These are phyloP conservation scores for Lepidocyrtinus sp. DNA, from an alignment of 2,888 invertebrate genomes.

Conservation along the genomic window DNA sequence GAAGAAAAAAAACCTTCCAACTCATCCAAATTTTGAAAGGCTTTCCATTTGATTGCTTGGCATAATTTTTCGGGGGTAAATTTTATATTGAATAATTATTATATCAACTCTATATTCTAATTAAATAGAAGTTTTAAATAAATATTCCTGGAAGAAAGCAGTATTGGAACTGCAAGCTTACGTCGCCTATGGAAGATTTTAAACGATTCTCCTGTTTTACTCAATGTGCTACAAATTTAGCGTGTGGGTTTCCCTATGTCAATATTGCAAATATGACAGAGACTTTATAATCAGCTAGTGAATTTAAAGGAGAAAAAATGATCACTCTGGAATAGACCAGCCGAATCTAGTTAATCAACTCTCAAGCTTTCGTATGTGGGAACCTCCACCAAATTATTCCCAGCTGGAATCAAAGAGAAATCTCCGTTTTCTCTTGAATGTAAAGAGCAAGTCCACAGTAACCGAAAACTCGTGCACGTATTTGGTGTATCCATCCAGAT, in stretches of 20 bases:
- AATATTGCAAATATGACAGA: no score
- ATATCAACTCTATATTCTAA: no score
- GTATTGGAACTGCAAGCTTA: background rate
- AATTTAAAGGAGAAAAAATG: background rate
- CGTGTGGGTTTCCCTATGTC: no score
- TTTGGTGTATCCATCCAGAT: background rate
- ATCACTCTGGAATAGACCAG: background rate
- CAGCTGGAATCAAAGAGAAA: slow-evolving; percentile 14
- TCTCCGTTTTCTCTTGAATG: background rate
- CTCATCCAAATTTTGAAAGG: slow-evolving; percentile 4
- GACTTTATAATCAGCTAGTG: background rate
- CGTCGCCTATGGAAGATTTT: no score
- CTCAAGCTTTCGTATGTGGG: background rate
- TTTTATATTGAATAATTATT: background rate
- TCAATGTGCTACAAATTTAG: no score
- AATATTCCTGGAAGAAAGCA: background rate
- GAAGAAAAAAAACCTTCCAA: background rate
- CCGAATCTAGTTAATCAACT: slow-evolving; percentile 16
- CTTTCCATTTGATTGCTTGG: background rate
- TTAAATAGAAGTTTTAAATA: no score
- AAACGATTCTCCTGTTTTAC: background rate
- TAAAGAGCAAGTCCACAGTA: background rate
- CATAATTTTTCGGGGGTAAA: background rate
- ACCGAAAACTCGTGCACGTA: background rate
- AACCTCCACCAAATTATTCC: slow-evolving; percentile 7